phyloP scores from a whole-genome alignment of 2,113 vertebrate genomes.

The Chelonoidis abingdonii region DNA sequence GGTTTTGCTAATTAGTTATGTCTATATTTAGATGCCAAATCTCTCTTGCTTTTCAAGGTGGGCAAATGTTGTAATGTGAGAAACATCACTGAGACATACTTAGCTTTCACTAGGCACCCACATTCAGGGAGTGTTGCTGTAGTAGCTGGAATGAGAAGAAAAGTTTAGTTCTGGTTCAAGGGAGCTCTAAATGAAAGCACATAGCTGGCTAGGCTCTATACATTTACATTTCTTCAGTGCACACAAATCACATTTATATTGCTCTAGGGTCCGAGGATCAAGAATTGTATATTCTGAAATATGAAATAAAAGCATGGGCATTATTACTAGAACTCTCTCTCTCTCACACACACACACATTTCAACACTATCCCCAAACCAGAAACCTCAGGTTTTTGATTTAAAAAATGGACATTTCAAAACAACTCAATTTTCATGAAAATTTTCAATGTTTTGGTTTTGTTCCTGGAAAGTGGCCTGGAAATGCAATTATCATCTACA shows the following conservation, averaged over 20 bases:
- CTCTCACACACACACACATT: too few relatives aligned
- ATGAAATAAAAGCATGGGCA: not conserved
- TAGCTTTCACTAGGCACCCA: not conserved
- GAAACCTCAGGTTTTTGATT: not conserved
- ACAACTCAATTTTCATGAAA: not conserved
- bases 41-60: not conserved
- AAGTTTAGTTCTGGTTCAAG: not conserved
- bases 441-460: not conserved
- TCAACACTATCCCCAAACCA: not conserved
- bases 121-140: not conserved
- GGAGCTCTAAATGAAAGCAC: not conserved
- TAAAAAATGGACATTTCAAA: not conserved
- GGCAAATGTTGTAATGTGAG: not conserved
- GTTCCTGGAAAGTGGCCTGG: not conserved
- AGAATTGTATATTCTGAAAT: not conserved
- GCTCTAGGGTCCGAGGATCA: not conserved
- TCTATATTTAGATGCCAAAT: not conserved
- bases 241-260: not conserved
- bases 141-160: not conserved
- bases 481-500: not conserved
- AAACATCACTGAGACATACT: not conserved
- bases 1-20: not conserved
- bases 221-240: not conserved
- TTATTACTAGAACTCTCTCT: not conserved
- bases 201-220: not conserved